These are phyloP conservation scores for Melanophora roralis DNA, from an alignment of 2,888 invertebrate genomes.

Conservation along the genomic window DNA sequence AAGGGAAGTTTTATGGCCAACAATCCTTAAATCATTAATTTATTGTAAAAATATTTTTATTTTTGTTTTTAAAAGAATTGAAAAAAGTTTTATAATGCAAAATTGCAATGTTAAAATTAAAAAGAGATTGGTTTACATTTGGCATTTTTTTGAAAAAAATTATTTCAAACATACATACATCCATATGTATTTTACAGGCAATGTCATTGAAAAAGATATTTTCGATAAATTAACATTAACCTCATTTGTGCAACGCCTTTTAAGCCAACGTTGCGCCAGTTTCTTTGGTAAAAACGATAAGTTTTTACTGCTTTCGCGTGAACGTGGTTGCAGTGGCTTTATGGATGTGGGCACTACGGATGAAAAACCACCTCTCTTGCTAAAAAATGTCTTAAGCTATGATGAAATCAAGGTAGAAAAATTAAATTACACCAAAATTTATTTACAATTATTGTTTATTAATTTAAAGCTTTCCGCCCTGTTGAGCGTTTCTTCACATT, in stretches of 20 bases:
- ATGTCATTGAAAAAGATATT: slow-evolving; percentile 72
- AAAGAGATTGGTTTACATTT: no score
- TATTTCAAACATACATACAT: no score
- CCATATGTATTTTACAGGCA: slow-evolving; percentile 68
- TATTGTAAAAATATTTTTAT: no score
- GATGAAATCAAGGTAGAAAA: slow-evolving; percentile 79
- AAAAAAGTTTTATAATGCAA: no score
- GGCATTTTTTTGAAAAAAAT: no score
- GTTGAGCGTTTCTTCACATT: slow-evolving; percentile 79
- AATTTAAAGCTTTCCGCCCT: slow-evolving; percentile 77
- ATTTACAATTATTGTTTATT: background rate
- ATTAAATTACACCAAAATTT: background rate
- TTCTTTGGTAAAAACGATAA: slow-evolving; percentile 78
- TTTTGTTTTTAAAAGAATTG: no score
- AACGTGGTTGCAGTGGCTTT: slow-evolving; percentile 78
- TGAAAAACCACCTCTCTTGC: slow-evolving; percentile 77
- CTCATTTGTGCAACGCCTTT: slow-evolving; percentile 78
- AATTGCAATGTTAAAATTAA: no score
- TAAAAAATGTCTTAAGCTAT: slow-evolving; percentile 79
- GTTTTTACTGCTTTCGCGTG: slow-evolving; percentile 76
- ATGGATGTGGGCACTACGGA: slow-evolving; percentile 78
- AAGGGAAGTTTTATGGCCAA: no score
- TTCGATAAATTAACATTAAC: slow-evolving; percentile 77
- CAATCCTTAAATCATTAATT: no score
- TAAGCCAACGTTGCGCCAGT: slow-evolving; percentile 78